Base-by-base conservation (phyloP, 2,797 vertebrate species). In the Nyctalus aviator region DNA sequence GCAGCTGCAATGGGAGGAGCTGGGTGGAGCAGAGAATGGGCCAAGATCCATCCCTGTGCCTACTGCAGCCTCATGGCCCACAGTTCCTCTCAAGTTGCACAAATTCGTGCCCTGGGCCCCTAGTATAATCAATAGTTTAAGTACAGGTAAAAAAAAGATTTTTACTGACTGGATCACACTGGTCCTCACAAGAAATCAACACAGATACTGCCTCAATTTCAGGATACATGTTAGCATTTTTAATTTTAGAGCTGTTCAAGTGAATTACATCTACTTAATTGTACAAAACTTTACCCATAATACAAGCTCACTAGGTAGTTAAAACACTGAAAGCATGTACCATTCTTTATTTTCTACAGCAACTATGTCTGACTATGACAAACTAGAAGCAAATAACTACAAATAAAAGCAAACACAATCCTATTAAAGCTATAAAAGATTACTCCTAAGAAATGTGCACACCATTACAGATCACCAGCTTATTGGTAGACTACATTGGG, bases 171-270 rank as follows among this genome's bases (percentile, higher is more conserved):
- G 37, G 59, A 14, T 59, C 57, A 37, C 14, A 84, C 0, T 5
- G 8, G 27, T 23, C 35, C 6, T 53, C 30, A 66, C 15, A 76
- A 96, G 84, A 97, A 89, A 84, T 46, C 68, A 27, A 64, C 83
- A 35, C 8, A 90, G 30, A 35, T 7, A 6, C 2, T 6, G 2
- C 35, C 20, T 30, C 46, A 25, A 17, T 14, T 30, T 55, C n/a
- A 27, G 64, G 48, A 53, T 18, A 68, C 9, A 4, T 1, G 41
- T 1, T 5, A 8, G 75, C 35, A 30, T 13, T 57, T 50, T 84
- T 41, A 13, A 12, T n/a, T 66, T 46, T 13, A 84, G 32, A 73
- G 69, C 57, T 71, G 55, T 73, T 48, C 53, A 35, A 13, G 12
- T 48, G 35, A 44, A 0, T 41, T 6, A 75, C 77, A 85, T 21